Percentiles rank a stretch among this genome's conserved stretches.
Evolutionary conservation across 37 sponge, comb jelly and placozoan genomes (phyloP).

Genomic region (Halichondria panicea): DNA sequence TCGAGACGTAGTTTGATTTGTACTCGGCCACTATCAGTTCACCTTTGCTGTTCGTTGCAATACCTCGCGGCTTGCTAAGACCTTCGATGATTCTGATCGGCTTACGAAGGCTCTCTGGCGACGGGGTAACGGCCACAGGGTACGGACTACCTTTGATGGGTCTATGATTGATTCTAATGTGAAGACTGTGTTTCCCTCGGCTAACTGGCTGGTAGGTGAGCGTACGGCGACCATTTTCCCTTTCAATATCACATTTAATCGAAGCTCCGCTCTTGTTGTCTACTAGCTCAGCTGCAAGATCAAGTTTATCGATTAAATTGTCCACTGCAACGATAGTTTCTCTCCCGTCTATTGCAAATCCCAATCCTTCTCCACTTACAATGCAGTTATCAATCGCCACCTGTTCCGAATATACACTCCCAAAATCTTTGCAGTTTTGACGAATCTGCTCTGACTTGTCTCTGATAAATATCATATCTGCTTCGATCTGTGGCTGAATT

Average conservation of each 20-base stretch:
- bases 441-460: background rate
- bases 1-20: background rate
- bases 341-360: slow-evolving; percentile 9
- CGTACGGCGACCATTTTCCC: background rate
- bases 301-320: background rate
- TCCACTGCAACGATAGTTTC: slow-evolving; percentile 1
- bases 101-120: background rate
- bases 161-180: slow-evolving; percentile 8
- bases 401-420: background rate
- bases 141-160: slow-evolving; percentile 35
- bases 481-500: background rate
- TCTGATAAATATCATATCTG: slow-evolving; percentile 1
- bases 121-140: background rate
- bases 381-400: background rate
- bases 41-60: slow-evolving; percentile 13
- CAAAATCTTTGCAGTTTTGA: background rate
- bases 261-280: background rate
- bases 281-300: background rate
- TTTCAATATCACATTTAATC: background rate
- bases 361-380: slow-evolving; percentile 7
- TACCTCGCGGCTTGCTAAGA: background rate
- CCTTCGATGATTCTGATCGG: slow-evolving; percentile 4
- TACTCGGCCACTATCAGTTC: slow-evolving; percentile 6
- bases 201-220: slow-evolving; percentile 11
- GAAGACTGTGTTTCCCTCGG: slow-evolving; percentile 1